Conservation (phyloP, 2,888 invertebrate species). For the Eupithecia subumbrata region DNA sequence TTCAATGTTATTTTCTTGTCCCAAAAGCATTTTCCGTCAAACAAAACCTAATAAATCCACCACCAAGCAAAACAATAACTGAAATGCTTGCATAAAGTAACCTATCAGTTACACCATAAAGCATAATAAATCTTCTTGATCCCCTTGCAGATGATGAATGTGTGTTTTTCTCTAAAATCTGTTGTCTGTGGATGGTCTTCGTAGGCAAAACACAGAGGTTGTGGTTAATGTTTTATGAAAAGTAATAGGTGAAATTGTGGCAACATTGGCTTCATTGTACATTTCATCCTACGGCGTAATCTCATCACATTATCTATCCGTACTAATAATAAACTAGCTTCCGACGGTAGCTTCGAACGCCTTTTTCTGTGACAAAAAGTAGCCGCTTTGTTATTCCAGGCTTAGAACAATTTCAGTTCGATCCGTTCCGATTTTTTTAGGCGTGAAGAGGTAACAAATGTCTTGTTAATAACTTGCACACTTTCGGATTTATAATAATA, state of each 20-base stretch:
- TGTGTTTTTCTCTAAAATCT: constrained; percentile 68
- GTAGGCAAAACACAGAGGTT: constrained; percentile 17
- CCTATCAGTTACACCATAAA: constrained; percentile 46
- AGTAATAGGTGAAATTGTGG: background rate
- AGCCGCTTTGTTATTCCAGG: no score
- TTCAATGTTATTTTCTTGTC: constrained; percentile 5
- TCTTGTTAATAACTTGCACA: no score
- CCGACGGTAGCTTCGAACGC: no score
- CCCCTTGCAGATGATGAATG: constrained; percentile 72
- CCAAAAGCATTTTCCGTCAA: background rate
- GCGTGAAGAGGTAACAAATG: no score
- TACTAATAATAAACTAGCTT: background rate
- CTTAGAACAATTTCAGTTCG: no score
- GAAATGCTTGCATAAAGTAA: constrained; percentile 39
- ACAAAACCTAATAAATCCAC: constrained; percentile 39
- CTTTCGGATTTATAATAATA: no score
- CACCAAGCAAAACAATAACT: constrained; percentile 41
- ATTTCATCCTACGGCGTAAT: background rate
- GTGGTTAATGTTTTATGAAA: background rate
- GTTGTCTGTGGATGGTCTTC: constrained; percentile 41
- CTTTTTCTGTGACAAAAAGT: no score
- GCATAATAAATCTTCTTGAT: constrained; percentile 74
- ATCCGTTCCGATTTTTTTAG: no score
- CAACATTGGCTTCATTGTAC: background rate
- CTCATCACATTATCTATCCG: background rate